Conservation (phyloP, 37 sponge, comb jelly and placozoan genomes). For the Halichondria panicea region DNA sequence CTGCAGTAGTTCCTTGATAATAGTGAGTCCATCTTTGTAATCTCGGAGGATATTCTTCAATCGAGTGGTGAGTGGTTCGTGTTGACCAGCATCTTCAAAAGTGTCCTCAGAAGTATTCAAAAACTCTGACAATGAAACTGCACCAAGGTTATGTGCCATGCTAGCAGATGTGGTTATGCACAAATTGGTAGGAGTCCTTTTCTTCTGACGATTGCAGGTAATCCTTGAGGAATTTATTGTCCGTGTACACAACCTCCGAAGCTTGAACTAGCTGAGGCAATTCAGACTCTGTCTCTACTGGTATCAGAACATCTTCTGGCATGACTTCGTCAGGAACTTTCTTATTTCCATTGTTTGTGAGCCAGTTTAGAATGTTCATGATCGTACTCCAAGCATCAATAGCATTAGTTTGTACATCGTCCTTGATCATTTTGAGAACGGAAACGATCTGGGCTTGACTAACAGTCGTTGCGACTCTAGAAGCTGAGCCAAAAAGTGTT, state of each 20-base stretch:
- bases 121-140: constrained; percentile 37
- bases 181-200: constrained; percentile 4
- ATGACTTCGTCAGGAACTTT: not conserved
- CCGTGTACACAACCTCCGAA: constrained; percentile 37
- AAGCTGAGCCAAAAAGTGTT: constrained; percentile 24
- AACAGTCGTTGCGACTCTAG: constrained; percentile 24
- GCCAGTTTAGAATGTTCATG: constrained; percentile 52
- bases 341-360: constrained; percentile 24
- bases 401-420: not conserved
- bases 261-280: constrained; percentile 21
- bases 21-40: constrained; percentile 74
- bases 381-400: constrained; percentile 40
- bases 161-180: constrained; percentile 24
- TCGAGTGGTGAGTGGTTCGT: constrained; percentile 62
- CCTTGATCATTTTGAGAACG: constrained; percentile 36
- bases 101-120: constrained; percentile 53
- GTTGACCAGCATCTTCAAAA: constrained; percentile 66
- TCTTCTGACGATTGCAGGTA: not conserved
- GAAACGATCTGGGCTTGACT: constrained; percentile 34
- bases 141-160: constrained; percentile 14
- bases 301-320: constrained; percentile 21
- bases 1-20: constrained; percentile 76
- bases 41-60: constrained; percentile 70
- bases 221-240: constrained; percentile 32
- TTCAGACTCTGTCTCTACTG: constrained; percentile 20